A percentile compares a stretch with the other conserved stretches of the same genome.
Evolutionary conservation across 1,140 invertebrate genomes (phyloP).

Genomic region (Drosophila neocordata): DNA sequence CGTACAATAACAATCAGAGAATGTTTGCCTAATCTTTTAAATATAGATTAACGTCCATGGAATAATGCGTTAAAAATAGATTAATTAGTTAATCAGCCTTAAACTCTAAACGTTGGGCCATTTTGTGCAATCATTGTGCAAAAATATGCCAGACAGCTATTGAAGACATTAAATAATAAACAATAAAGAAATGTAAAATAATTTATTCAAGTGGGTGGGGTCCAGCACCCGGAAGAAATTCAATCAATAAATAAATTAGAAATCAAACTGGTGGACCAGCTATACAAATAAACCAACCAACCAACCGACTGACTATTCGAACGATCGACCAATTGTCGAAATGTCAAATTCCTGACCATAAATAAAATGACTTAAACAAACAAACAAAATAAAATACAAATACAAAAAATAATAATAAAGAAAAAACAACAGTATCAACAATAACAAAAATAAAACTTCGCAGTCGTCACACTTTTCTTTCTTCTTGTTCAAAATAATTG

Average conservation of each 20-base stretch:
- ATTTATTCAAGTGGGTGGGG: conserved; percentile 26
- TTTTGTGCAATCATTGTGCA: background rate
- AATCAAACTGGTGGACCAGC: conserved; percentile 29
- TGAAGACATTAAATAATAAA: conserved; percentile 24
- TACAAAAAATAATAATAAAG: conserved; percentile 7
- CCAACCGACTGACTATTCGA: background rate
- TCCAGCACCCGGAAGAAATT: conserved; percentile 51
- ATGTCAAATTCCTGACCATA: conserved; percentile 69
- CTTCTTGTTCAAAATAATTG: conserved; percentile 33
- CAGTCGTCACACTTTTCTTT: conserved; percentile 32
- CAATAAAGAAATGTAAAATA: conserved; percentile 27
- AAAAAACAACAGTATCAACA: conserved; percentile 14
- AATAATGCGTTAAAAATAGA: conserved; percentile 61
- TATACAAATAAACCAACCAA: conserved; percentile 5
- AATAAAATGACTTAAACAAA: conserved; percentile 45
- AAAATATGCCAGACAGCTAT: background rate
- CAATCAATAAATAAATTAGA: conserved; percentile 58
- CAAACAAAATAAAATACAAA: conserved; percentile 19
- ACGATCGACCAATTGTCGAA: conserved; percentile 58
- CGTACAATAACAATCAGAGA: conserved; percentile 41
- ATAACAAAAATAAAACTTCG: conserved; percentile 12
- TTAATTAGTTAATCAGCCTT: conserved; percentile 40
- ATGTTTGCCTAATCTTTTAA: conserved; percentile 52
- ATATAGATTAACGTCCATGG: conserved; percentile 52
- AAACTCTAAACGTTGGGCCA: conserved; percentile 19